phyloP scores from a whole-genome alignment of 2,113 vertebrate genomes.

The Acrocephalus kingi region DNA sequence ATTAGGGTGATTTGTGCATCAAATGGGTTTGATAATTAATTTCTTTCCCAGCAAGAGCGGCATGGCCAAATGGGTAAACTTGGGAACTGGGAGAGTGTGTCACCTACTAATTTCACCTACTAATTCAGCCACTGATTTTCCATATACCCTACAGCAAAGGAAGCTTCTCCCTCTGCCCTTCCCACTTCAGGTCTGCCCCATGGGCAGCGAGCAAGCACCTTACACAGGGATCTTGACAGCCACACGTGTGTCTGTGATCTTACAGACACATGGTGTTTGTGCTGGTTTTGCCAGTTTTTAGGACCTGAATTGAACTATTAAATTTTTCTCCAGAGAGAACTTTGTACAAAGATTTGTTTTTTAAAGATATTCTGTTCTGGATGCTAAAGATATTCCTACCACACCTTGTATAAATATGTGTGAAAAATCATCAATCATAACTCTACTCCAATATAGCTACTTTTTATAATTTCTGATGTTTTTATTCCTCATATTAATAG shows the following conservation, averaged over 20 bases:
- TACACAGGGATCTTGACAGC: rapidly evolving
- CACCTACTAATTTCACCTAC: not conserved
- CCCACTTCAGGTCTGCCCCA: not conserved
- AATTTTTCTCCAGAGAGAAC: not conserved
- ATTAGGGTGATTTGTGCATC: not conserved
- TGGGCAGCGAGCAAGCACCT: rapidly evolving
- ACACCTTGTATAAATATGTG: not conserved
- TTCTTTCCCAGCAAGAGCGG: not conserved
- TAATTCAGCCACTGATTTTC: not conserved
- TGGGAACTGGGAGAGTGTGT: rapidly evolving
- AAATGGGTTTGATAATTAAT: not conserved
- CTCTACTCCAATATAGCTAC: not conserved
- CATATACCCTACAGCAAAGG: rapidly evolving
- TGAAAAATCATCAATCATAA: not conserved
- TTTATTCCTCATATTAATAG: not conserved
- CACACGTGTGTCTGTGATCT: not conserved
- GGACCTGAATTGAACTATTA: not conserved
- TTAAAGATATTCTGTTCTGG: not conserved
- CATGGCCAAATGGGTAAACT: not conserved
- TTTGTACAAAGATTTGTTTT: not conserved
- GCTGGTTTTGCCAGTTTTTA: not conserved
- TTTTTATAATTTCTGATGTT: not conserved
- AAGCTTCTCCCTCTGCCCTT: not conserved
- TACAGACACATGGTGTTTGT: rapidly evolving
- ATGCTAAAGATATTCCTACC: not conserved